Evolutionary conservation across 64 coral and sea anemone genomes (phyloP), one percentile per base, ranked within the genome.

Genomic region (Porites australiensis): DNA sequence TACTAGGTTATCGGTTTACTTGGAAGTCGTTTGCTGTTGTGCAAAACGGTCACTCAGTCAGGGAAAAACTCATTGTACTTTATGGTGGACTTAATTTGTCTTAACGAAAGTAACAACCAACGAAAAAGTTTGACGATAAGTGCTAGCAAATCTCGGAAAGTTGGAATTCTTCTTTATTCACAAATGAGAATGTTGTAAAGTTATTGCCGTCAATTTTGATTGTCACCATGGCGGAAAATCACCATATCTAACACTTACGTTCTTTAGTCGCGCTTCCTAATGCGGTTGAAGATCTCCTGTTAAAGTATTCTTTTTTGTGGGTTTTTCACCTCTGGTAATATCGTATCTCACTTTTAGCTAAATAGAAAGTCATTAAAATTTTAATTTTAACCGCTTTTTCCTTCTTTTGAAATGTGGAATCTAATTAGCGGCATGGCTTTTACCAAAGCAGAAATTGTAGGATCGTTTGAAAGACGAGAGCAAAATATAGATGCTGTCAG

Each of bases 291-390:
- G 58, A 64, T 67, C 51, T 64, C 10, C 62, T 69, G 7, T 64
- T 50, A 8, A 9, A 18, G 43, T 46, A 44, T n/a, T 16, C 46
- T 2, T 22, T 10, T 84, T 21, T 69, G 61, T 51, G 63, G 63
- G 4, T 22, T 50, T 69, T 58, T 44, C n/a, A 20, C n/a, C 5
- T 14, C 6, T 44, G 65, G 27, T 50, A 68, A 84, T 69, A 49
- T 67, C 46, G 81, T 20, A 47, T 84, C 45, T 50, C 62, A 69
- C 79, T 83, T 68, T 43, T 50, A 84, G 81, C 63, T 67, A 50
- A 84, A 67, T 68, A 84, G 53, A 51, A 84, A 84, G 81, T 84
- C 81, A 69, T 84, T 84, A 69, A 84, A 67, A 84, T 84, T 67
- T 84, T 68, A 84, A 84, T 68, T 51, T 68, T 45, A 84, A 6